Evolutionary conservation across 2,888 invertebrate species (phyloP), one percentile per base, ranked within the genome.

Genomic region (Zootermopsis nevadensis): DNA sequence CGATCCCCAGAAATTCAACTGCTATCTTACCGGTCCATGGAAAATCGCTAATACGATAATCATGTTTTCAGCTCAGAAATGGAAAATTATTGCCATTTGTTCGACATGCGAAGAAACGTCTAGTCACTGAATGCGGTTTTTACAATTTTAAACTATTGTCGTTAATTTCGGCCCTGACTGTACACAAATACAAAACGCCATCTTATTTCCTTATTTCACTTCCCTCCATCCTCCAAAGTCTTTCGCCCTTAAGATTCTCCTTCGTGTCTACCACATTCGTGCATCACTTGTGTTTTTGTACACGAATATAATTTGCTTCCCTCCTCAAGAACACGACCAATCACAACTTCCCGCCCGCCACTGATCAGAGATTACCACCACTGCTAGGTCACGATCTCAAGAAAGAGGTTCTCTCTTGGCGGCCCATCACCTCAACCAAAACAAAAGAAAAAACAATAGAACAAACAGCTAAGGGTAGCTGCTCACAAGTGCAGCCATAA

Each of bases 241-340:
- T 79, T n/a, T 35, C 66, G 33, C 35, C 35, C 66, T 79, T 79
- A 38, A 27, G 79, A 38, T 55, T 79, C 66, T 55, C 60, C 60
- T 55, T 79, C 79, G 60, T 79, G 60, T 33, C 79, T 60, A 60
- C 79, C 35, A 33, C 60, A 35, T 79, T 79, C 79, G 79, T 79
- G 79, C 79, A 60, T 31, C 79, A 27, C 10, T 35, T 33, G n/a
- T 33, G 79, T 79, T 79, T 79, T 79, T 79, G 66, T 79, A 79
- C 79, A 79, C 79, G 79, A 66, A 79, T 66, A 79, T 79, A 79
- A 79, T 79, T 60, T 79, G 79, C 79, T 79, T 66, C 79, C 79
- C 79, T 66, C 79, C 79, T 66, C 35, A 35, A 38, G 35, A 79
- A 79, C 79, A 79, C 79, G 79, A 66, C 79, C 79, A 79, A 79